Percentiles rank a stretch among this genome's conserved stretches.
Evolutionary conservation across 2,797 vertebrate species (phyloP).

Genomic region (Geotrypetes seraphini): DNA sequence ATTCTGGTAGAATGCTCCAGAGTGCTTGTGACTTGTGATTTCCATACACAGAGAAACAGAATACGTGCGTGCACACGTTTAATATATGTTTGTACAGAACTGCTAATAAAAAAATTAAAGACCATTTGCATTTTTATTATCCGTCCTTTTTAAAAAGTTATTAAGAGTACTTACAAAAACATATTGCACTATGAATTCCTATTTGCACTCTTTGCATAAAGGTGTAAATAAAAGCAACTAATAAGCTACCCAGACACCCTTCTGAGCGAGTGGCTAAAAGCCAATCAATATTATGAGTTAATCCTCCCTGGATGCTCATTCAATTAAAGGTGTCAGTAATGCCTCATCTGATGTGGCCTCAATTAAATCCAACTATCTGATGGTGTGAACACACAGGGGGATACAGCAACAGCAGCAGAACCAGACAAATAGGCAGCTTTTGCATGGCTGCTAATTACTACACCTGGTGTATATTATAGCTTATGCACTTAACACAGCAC

Average conservation of each 20-base stretch:
- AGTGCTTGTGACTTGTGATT: slow-evolving; percentile 29
- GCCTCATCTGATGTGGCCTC: slow-evolving; percentile 78
- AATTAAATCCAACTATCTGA: slow-evolving; percentile 80
- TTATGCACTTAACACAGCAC: slow-evolving; percentile 51
- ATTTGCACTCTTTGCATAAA: slow-evolving; percentile 68
- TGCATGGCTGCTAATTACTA: slow-evolving; percentile 69
- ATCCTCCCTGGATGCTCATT: slow-evolving; percentile 78
- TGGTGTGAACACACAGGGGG: slow-evolving; percentile 69
- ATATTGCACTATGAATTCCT: slow-evolving; percentile 65
- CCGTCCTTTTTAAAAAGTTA: slow-evolving; percentile 67
- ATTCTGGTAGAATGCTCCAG: slow-evolving; percentile 35
- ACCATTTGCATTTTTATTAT: slow-evolving; percentile 74
- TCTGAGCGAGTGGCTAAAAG: slow-evolving; percentile 77
- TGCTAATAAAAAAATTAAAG: slow-evolving; percentile 58
- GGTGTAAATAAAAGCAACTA: slow-evolving; percentile 75
- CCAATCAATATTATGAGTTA: slow-evolving; percentile 84
- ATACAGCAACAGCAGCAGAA: slow-evolving; percentile 64
- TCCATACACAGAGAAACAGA: slow-evolving; percentile 41
- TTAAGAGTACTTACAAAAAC: slow-evolving; percentile 74
- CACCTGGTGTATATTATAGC: slow-evolving; percentile 73
- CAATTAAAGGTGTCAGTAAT: slow-evolving; percentile 83
- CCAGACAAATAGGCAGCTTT: slow-evolving; percentile 67
- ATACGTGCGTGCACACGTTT: slow-evolving; percentile 38
- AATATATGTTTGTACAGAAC: slow-evolving; percentile 50
- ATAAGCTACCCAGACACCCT: slow-evolving; percentile 74